Evolutionary conservation across 2,797 vertebrate species (phyloP), one percentile per base, ranked within the genome.

Genomic region (Rhadinocentrus ornatus): DNA sequence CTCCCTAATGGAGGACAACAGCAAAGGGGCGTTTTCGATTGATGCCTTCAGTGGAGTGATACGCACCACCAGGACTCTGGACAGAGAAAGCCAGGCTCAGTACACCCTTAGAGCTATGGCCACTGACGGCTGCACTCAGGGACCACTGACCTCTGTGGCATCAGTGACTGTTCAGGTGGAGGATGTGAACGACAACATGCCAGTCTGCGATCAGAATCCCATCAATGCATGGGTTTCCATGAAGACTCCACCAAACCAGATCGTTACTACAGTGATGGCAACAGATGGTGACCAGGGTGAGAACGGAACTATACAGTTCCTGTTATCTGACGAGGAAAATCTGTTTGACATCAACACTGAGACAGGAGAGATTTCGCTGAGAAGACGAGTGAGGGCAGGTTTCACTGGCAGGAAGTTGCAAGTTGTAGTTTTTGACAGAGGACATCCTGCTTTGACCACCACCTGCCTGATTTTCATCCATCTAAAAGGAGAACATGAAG

Each of bases 101-200:
- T 95, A 97, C 73, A 90, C 58, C 0, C 92, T 99, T 66, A 90
- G 76, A 56, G 96, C 82, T 1, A 87, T 95, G 62, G 96, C 96
- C n/a, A 94, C 93, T 27, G 97, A 99, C 68, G 66, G 91, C 37
- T 93, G 96, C 61, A 24, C 69, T 18, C 86, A 84, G 35, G 94
- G 94, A 0, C 94, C 95, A 0, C 94, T 94, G 82, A 97, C 95
- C 88, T 91, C 94, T 1, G 84, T 89, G 5, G 93, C 91, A 7
- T 90, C 75, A 0, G 69, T 99, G n/a, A 88, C 86, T n/a, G 73
- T 99, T 3, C 81, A 91, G 1, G 31, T 99, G 75, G 94, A 95
- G 22, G 97, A 99, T 56, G 77, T 95, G 22, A 99, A 99, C 24
- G 97, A 99, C 89, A 98, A 99, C 0, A 53, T 84, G 22, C 97